These are phyloP conservation scores for Zaprionus bogoriensis DNA, from an alignment of 2,888 invertebrate species.

Conservation along the genomic window DNA sequence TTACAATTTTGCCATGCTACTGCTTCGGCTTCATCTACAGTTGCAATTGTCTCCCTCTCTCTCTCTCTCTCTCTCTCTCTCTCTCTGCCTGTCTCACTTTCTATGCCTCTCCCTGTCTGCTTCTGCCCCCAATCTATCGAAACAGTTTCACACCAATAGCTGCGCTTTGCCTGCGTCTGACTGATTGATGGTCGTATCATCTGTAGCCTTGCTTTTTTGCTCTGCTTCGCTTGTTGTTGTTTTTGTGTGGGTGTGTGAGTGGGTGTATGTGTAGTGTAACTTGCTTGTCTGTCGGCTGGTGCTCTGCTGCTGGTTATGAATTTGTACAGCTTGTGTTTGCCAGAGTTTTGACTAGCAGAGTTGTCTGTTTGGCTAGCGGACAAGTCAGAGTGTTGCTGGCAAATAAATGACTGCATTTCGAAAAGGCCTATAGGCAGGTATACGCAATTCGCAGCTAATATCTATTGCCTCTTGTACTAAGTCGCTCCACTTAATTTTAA, in stretches of 20 bases:
- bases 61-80: background rate
- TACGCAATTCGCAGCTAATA: conserved; percentile 13
- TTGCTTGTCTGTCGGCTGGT: conserved; percentile 41
- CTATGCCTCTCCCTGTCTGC: background rate
- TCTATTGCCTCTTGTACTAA: conserved; percentile 27
- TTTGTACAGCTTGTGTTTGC: conserved; percentile 60
- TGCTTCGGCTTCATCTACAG: conserved; percentile 37
- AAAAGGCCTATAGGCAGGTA: background rate
- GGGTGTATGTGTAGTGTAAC: conserved; percentile 16
- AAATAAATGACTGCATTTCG: conserved; percentile 28
- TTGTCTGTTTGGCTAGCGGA: background rate
- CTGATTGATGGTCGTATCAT: conserved; percentile 69
- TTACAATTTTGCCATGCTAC: conserved; percentile 80
- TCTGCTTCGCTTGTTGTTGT: conserved; percentile 26
- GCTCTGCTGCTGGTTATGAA: conserved; percentile 59
- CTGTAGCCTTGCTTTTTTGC: conserved; percentile 19
- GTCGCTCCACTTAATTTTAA: conserved; percentile 34
- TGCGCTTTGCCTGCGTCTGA: conserved; percentile 59
- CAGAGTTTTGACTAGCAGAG: conserved; percentile 27
- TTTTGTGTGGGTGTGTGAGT: conserved; percentile 21
- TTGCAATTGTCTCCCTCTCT: conserved; percentile 9
- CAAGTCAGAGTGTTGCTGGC: background rate
- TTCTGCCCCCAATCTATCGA: conserved; percentile 17
- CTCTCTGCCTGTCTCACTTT: conserved; percentile 1
- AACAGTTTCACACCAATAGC: conserved; percentile 68